A percentile compares a stretch with the other conserved stretches of the same genome.
Evolutionary conservation across 1,140 invertebrate genomes (phyloP).

Genomic region (Brachionus plicatilis): DNA sequence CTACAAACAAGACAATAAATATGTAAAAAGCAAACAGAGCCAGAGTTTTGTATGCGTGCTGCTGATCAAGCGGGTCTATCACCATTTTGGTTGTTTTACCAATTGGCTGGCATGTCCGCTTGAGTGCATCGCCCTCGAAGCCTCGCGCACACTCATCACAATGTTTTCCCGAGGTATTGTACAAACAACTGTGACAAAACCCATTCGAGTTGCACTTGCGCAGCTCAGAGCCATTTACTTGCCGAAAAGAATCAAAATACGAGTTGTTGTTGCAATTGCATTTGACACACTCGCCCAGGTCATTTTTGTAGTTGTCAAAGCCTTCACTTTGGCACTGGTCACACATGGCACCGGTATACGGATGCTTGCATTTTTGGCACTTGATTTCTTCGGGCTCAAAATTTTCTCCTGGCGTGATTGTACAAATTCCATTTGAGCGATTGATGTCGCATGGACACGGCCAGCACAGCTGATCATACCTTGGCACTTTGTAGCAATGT

Average conservation of each 20-base stretch:
- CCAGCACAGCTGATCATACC: neutral
- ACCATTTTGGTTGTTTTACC: neutral
- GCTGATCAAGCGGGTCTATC: neutral
- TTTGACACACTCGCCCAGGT: neutral
- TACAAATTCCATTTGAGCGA: neutral
- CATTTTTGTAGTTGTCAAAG: conserved; percentile 28
- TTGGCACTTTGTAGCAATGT: conserved; percentile 13
- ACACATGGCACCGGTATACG: neutral
- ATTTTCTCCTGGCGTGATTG: neutral
- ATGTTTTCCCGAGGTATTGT: conserved; percentile 42
- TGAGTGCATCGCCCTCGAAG: conserved; percentile 41
- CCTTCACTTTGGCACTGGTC: conserved; percentile 21
- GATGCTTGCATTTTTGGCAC: neutral
- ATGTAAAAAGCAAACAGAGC: conserved; percentile 4
- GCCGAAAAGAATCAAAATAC: neutral
- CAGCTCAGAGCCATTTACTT: neutral
- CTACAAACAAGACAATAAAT: neutral
- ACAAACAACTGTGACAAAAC: conserved; percentile 40
- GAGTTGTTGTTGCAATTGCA: conserved; percentile 34
- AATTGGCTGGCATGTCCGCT: neutral
- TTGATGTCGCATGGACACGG: conserved; percentile 12
- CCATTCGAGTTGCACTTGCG: conserved; percentile 43
- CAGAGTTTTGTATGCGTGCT: neutral
- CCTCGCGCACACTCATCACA: conserved; percentile 41
- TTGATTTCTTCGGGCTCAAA: neutral